phyloP scores from a whole-genome alignment of 2,113 vertebrate genomes.

The Melanostigma gelatinosum region DNA sequence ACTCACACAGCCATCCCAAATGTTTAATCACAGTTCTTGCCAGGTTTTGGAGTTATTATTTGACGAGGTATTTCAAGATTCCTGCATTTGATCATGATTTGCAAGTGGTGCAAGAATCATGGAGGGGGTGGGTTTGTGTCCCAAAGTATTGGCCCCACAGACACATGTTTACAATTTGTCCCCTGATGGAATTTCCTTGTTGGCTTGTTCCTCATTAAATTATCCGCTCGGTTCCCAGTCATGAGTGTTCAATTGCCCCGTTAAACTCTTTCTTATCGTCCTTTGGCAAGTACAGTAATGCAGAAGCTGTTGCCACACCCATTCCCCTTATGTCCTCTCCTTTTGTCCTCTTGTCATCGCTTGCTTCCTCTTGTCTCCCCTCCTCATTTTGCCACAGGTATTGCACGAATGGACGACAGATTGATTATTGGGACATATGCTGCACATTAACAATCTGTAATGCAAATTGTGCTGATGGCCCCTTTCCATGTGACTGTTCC shows the following conservation, averaged over 20 bases:
- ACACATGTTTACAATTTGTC: conserved; percentile 83
- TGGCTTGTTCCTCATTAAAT: conserved; percentile 81
- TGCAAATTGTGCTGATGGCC: conserved; percentile 9
- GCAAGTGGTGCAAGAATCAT: conserved; percentile 58
- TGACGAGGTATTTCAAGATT: conserved; percentile 66
- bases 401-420: neutral
- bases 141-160: conserved; percentile 63
- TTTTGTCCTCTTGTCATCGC: conserved; percentile 17
- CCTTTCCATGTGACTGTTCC: conserved; percentile 34
- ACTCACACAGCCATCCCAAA: conserved; percentile 52
- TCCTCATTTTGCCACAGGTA: conserved; percentile 11
- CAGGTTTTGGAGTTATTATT: conserved; percentile 63
- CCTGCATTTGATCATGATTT: conserved; percentile 73
- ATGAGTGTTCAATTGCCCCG: conserved; percentile 73
- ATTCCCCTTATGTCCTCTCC: conserved; percentile 25
- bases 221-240: conserved; percentile 74
- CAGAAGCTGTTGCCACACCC: conserved; percentile 53
- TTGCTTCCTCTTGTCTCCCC: conserved; percentile 12
- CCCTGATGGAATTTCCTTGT: conserved; percentile 76
- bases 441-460: neutral
- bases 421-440: neutral
- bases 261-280: conserved; percentile 63
- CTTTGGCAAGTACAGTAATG: conserved; percentile 66
- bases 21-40: conserved; percentile 54
- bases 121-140: conserved; percentile 45